Evolutionary conservation across 2,888 invertebrate species (phyloP).

Genomic region (Lathronympha strigana): DNA sequence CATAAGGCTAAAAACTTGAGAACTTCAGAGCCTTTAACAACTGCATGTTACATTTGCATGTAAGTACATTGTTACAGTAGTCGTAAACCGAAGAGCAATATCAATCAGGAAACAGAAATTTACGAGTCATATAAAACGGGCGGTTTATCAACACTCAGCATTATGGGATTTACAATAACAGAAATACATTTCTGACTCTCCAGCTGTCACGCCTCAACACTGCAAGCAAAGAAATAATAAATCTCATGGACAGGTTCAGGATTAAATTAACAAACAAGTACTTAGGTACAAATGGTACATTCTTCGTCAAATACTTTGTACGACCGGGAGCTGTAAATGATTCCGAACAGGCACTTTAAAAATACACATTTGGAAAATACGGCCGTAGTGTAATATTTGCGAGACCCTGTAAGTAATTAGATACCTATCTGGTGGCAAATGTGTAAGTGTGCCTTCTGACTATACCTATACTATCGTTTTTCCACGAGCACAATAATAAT

Average conservation of each 20-base stretch:
- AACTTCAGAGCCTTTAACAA: neutral
- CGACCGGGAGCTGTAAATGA: neutral
- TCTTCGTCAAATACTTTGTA: neutral
- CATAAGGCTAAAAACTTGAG: neutral
- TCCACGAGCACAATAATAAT: conserved; percentile 8
- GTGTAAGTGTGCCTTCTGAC: conserved; percentile 2
- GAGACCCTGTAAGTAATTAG: neutral
- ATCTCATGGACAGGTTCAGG: conserved; percentile 15
- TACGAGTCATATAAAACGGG: conserved; percentile 62
- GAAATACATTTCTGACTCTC: conserved; percentile 37
- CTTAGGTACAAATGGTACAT: too few relatives aligned
- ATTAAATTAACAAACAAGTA: conserved; percentile 28
- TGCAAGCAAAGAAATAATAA: conserved; percentile 21
- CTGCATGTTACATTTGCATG: conserved; percentile 39
- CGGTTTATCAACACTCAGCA: conserved; percentile 53
- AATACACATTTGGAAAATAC: neutral
- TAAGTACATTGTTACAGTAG: conserved; percentile 61
- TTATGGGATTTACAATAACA: conserved; percentile 49
- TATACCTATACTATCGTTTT: conserved; percentile 10
- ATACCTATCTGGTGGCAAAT: neutral
- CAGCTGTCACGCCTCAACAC: conserved; percentile 25
- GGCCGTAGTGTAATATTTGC: neutral
- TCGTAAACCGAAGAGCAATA: conserved; percentile 62
- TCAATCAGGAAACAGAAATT: conserved; percentile 67
- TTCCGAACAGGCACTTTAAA: neutral